Conservation (phyloP, 2,888 invertebrate species). For the Ptycholaimellus sp. region DNA sequence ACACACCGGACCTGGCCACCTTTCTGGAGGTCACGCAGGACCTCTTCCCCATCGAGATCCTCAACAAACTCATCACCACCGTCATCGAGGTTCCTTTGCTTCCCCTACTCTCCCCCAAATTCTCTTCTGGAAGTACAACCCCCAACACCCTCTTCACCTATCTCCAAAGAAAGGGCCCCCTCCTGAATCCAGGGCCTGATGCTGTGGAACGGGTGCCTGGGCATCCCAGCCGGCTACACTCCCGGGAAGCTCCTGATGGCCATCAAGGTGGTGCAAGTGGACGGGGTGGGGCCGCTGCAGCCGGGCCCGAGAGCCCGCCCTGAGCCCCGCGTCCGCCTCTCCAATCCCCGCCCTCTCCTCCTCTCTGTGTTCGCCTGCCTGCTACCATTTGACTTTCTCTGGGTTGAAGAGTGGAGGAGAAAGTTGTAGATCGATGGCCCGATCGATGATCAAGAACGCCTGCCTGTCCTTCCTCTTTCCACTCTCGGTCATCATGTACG, state of each 20-base stretch:
- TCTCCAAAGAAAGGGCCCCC: too few relatives aligned
- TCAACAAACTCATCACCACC: conserved; percentile 4
- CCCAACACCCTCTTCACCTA: too few relatives aligned
- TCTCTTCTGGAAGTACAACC: too few relatives aligned
- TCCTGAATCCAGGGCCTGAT: too few relatives aligned
- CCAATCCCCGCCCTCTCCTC: neutral
- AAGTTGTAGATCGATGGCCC: conserved; percentile 7
- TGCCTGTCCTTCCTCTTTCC: conserved; percentile 8
- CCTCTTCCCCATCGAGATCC: conserved; percentile 7
- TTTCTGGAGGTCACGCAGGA: conserved; percentile 8
- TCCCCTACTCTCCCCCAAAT: too few relatives aligned
- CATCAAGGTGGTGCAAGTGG: conserved; percentile 4
- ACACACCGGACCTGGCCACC: conserved; percentile 4
- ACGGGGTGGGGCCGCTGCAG: too few relatives aligned
- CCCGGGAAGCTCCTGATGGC: conserved; percentile 7
- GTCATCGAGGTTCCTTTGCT: conserved; percentile 7
- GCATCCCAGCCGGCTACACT: conserved; percentile 5
- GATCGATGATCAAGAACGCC: conserved; percentile 7
- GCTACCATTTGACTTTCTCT: neutral
- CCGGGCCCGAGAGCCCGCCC: too few relatives aligned
- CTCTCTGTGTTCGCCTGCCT: neutral
- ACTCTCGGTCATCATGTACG: conserved; percentile 6
- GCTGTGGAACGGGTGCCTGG: too few relatives aligned
- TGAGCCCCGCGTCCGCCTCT: neutral
- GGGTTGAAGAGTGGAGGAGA: neutral